Evolutionary conservation across 1,140 invertebrate genomes (phyloP).

Genomic region (Drosophila subobscura): DNA sequence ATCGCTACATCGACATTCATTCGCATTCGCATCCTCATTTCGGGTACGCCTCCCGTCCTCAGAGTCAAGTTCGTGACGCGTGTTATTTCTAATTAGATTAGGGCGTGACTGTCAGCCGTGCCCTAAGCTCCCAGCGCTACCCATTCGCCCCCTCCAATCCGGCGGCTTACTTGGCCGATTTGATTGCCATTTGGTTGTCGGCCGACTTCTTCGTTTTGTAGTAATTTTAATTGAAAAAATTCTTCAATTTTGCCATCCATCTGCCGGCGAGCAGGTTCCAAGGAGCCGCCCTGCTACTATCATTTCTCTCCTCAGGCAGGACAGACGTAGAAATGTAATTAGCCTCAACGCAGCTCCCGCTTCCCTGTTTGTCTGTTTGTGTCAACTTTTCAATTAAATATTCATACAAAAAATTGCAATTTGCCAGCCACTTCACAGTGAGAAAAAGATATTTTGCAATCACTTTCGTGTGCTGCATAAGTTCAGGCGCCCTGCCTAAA

Average conservation of each 20-base stretch:
- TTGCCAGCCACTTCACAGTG: conserved; percentile 52
- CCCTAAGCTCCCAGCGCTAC: conserved; percentile 5
- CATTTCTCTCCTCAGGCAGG: conserved; percentile 46
- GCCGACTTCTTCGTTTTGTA: conserved; percentile 43
- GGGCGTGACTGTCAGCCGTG: conserved; percentile 17
- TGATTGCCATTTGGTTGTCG: conserved; percentile 66
- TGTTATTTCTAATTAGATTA: conserved; percentile 80
- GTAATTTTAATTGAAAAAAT: conserved; percentile 82
- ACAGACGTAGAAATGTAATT: conserved; percentile 75
- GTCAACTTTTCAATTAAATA: conserved; percentile 79
- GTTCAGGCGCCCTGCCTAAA: conserved; percentile 52
- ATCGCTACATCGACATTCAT: conserved; percentile 7
- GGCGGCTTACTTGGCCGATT: conserved; percentile 24
- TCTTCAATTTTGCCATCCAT: conserved; percentile 79
- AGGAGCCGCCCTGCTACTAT: conserved; percentile 5
- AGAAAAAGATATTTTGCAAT: conserved; percentile 68
- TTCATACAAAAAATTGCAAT: conserved; percentile 74
- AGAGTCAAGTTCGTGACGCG: conserved; percentile 76
- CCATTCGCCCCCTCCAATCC: not conserved
- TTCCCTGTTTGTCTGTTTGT: conserved; percentile 47
- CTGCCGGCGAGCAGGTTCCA: conserved; percentile 30
- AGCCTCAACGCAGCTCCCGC: conserved; percentile 33
- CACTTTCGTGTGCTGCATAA: conserved; percentile 73
- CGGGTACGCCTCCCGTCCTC: conserved; percentile 22
- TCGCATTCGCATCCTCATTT: conserved; percentile 3